Conservation (phyloP, 2,113 vertebrate species). For the Ornithorhynchus anatinus region DNA sequence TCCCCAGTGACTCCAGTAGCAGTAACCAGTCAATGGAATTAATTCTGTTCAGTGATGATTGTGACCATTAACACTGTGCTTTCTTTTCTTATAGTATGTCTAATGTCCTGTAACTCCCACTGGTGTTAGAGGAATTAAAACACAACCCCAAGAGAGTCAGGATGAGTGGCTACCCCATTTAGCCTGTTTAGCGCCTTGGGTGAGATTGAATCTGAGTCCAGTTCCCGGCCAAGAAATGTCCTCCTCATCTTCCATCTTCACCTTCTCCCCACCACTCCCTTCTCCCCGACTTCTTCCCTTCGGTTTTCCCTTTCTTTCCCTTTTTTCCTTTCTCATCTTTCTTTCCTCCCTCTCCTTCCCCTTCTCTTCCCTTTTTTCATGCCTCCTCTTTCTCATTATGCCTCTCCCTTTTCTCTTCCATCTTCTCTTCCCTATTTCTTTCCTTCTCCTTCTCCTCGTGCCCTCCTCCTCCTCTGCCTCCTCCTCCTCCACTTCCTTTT, state of each 20-base stretch:
- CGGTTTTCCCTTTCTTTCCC: background rate
- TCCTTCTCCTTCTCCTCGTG: background rate
- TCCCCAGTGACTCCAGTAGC: no score
- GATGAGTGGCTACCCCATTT: no score
- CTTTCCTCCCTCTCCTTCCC: background rate
- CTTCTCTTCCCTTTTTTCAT: background rate
- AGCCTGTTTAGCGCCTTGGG: background rate
- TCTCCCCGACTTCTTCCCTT: background rate
- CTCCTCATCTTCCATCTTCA: background rate
- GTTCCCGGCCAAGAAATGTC: background rate
- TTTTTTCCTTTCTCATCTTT: background rate
- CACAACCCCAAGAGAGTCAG: no score
- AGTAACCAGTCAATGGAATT: no score
- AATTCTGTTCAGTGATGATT: no score
- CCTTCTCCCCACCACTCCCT: background rate
- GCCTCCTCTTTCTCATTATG: background rate
- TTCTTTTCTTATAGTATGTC: no score
- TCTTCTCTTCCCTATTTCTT: background rate
- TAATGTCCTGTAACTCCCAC: no score
- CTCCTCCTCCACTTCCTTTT: no score
- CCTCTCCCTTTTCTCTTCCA: background rate
- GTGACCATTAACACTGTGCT: no score
- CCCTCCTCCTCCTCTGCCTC: no score
- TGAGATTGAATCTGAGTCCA: background rate
- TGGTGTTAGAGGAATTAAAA: no score